Evolutionary conservation across 2,113 vertebrate species (phyloP).

Genomic region (Caracal caracal): DNA sequence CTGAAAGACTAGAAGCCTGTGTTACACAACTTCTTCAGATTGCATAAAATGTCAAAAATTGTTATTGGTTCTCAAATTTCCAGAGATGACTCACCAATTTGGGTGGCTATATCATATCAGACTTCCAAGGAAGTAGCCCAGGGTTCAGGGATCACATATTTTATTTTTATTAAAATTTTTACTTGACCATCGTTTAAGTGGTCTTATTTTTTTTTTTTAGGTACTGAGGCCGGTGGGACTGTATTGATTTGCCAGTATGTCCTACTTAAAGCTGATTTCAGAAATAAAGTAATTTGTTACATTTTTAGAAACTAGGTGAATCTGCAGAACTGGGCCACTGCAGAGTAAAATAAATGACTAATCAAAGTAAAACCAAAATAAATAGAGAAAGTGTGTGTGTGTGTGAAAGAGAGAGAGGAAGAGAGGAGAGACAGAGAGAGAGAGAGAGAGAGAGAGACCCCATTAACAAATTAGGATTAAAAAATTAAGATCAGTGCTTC

Average conservation of each 20-base stretch:
- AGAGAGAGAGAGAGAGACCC: neutral
- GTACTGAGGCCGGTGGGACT: neutral
- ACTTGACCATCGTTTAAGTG: neutral
- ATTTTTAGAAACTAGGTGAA: conserved; percentile 69
- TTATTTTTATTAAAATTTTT: conserved; percentile 41
- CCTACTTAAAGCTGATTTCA: conserved; percentile 67
- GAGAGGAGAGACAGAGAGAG: neutral
- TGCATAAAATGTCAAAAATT: neutral
- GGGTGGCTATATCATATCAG: neutral
- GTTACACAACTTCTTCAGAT: neutral
- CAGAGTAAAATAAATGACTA: conserved; percentile 44
- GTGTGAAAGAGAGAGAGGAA: neutral
- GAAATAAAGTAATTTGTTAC: conserved; percentile 44
- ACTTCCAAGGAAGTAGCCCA: neutral
- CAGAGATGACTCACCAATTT: neutral
- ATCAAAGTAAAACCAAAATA: conserved; percentile 24
- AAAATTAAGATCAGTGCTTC: neutral
- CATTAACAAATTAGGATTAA: neutral
- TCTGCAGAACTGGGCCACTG: conserved; percentile 47
- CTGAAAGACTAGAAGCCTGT: neutral
- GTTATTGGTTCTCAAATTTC: neutral
- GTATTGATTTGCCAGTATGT: conserved; percentile 53
- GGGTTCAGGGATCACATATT: neutral
- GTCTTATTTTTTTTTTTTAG: conserved; percentile 49
- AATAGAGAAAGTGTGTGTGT: neutral